phyloP scores from a whole-genome alignment of 2,888 invertebrate species.

The Amorpha juglandis region DNA sequence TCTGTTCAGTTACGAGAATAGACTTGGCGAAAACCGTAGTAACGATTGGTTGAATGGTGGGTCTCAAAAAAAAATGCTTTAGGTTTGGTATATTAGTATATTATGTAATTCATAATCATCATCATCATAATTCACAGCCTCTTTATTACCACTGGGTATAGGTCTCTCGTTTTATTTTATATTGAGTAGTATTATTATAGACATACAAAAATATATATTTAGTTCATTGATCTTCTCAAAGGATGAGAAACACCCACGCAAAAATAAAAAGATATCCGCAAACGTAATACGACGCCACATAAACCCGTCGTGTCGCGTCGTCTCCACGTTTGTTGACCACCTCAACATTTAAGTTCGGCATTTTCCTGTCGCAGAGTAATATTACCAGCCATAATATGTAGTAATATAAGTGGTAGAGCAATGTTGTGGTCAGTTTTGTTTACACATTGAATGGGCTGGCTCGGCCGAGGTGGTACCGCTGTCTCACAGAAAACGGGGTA shows the following conservation, averaged over 20 bases:
- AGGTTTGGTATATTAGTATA: neutral
- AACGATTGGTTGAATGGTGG: too few species aligned
- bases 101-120: too few species aligned
- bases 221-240: conserved; percentile 1
- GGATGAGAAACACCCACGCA: conserved; percentile 5
- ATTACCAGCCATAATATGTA: neutral
- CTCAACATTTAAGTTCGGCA: neutral
- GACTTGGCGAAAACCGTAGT: too few species aligned
- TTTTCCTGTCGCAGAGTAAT: neutral
- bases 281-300: neutral
- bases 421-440: neutral
- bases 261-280: conserved; percentile 12
- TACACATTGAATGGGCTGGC: neutral
- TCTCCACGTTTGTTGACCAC: neutral
- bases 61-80: too few species aligned
- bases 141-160: too few species aligned
- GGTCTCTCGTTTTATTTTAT: too few species aligned
- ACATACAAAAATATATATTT: neutral
- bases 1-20: too few species aligned
- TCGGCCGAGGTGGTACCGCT: neutral
- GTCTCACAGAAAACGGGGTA: neutral
- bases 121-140: too few species aligned
- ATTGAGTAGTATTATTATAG: too few species aligned
- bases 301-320: neutral
- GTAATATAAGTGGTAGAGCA: neutral